A percentile compares a stretch with the other conserved stretches of the same genome.
Evolutionary conservation across 23 tunicate species (phyloP).

Genomic region (Trididemnum clinides): DNA sequence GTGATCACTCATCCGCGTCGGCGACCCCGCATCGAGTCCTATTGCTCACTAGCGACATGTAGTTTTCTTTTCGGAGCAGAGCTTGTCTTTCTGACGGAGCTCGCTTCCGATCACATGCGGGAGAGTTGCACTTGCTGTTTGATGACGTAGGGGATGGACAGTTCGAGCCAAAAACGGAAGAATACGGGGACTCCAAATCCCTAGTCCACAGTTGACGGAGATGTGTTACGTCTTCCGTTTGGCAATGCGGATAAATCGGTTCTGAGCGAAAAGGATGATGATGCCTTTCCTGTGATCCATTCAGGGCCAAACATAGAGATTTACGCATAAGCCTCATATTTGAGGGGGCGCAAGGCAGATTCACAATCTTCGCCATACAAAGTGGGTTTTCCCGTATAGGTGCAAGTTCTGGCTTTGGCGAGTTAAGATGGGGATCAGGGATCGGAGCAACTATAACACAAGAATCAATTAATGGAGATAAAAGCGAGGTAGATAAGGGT

Average conservation of each 20-base stretch:
- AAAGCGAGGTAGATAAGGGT: too few species aligned
- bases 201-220: neutral
- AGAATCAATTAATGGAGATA: too few species aligned
- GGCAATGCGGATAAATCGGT: neutral
- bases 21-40: too few species aligned
- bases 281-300: neutral
- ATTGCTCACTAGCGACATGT: neutral
- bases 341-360: neutral
- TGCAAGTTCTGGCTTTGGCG: too few species aligned
- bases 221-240: neutral
- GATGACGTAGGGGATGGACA: conserved; percentile 49
- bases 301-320: neutral
- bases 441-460: too few species aligned
- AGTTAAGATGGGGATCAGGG: too few species aligned
- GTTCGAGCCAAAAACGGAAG: conserved; percentile 26
- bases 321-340: neutral
- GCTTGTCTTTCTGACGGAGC: neutral
- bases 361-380: too few species aligned
- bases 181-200: neutral
- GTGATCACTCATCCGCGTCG: too few species aligned
- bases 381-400: conserved; percentile 1
- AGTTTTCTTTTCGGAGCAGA: neutral
- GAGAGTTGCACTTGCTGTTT: conserved; percentile 12
- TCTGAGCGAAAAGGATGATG: neutral
- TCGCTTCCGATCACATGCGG: neutral